Percentiles rank a stretch among this genome's conserved stretches.
Evolutionary conservation across 1,140 invertebrate species (phyloP).

Genomic region (Adoxophyes honmai): DNA sequence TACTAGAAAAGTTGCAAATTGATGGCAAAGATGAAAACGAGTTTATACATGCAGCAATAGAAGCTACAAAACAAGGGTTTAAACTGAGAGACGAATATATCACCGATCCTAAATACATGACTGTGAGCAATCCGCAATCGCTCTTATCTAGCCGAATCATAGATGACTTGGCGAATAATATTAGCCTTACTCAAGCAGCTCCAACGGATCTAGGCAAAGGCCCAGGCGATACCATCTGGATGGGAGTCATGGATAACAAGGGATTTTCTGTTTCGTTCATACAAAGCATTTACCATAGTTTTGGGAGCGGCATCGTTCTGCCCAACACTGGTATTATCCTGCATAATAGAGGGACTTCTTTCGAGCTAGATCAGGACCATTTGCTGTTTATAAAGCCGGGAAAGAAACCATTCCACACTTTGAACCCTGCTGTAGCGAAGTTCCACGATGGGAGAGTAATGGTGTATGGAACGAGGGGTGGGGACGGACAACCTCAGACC

Average conservation of each 20-base stretch:
- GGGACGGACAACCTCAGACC: conserved; percentile 64
- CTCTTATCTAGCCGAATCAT: conserved; percentile 40
- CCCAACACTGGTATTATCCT: conserved; percentile 60
- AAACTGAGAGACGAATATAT: conserved; percentile 54
- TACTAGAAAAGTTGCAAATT: conserved; percentile 55
- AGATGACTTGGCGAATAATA: conserved; percentile 45
- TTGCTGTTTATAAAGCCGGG: conserved; percentile 50
- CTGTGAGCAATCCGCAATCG: conserved; percentile 37
- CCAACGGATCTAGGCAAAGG: conserved; percentile 36
- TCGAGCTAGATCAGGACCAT: conserved; percentile 43
- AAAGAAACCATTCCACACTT: conserved; percentile 63
- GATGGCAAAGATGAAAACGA: conserved; percentile 56
- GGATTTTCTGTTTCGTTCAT: conserved; percentile 68
- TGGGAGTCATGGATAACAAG: conserved; percentile 63
- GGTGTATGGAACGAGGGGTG: conserved; percentile 61
- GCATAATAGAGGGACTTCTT: conserved; percentile 61
- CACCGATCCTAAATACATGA: conserved; percentile 60
- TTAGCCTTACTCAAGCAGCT: conserved; percentile 38
- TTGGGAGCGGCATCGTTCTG: conserved; percentile 55
- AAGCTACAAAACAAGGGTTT: conserved; percentile 66
- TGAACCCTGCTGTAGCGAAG: conserved; percentile 56
- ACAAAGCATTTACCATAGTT: conserved; percentile 56
- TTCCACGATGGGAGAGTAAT: conserved; percentile 56
- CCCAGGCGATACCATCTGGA: conserved; percentile 62
- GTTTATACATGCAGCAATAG: conserved; percentile 60